Evolutionary conservation across 2,113 vertebrate genomes (phyloP).

Genomic region (Osmerus eperlanus): DNA sequence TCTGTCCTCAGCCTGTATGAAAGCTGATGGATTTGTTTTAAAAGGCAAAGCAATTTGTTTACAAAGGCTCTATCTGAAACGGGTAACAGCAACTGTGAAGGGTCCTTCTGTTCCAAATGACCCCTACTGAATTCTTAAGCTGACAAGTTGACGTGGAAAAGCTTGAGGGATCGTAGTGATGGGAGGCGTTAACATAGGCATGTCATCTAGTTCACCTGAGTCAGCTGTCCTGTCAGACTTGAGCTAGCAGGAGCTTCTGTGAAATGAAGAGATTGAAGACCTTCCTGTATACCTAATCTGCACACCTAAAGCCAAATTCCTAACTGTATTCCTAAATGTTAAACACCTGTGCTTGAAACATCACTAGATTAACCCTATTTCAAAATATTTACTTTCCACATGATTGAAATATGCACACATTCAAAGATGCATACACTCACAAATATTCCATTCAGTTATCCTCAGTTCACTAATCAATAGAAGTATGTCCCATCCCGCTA

Average conservation of each 20-base stretch:
- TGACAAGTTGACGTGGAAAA: conserved; percentile 23
- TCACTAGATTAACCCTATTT: no score
- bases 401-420: background rate
- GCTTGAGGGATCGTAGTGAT: background rate
- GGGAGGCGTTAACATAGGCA: background rate
- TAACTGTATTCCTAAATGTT: no score
- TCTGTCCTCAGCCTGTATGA: conserved; percentile 43
- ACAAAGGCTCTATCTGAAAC: conserved; percentile 35
- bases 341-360: no score
- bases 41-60: conserved; percentile 43
- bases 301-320: no score
- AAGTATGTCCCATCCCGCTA: background rate
- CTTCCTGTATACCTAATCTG: no score
- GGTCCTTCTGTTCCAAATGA: conserved; percentile 49
- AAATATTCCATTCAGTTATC: conserved; percentile 24
- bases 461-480: conserved; percentile 25
- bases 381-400: background rate
- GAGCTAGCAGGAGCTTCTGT: background rate
- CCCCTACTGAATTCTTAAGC: conserved; percentile 40
- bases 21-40: conserved; percentile 29
- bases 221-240: background rate
- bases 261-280: no score
- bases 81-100: conserved; percentile 43
- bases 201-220: background rate
- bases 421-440: background rate